Evolutionary conservation across 1,140 invertebrate genomes (phyloP).

Genomic region (Lasaia peninsularis): DNA sequence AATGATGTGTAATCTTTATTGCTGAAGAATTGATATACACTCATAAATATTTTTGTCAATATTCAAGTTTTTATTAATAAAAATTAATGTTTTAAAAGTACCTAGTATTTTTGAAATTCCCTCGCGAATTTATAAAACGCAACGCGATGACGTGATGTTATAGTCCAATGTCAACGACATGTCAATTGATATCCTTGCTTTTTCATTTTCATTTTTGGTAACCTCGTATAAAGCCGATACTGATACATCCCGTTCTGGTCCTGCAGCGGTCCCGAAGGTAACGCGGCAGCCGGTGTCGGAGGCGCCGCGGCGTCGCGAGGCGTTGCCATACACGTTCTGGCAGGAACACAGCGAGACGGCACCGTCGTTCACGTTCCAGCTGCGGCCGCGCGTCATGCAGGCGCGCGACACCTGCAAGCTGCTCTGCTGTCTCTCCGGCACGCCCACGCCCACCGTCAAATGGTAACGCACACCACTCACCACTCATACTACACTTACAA

Average conservation of each 20-base stretch:
- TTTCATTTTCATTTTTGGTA: too few relatives aligned
- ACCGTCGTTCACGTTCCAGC: conserved; percentile 97
- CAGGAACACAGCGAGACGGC: conserved; percentile 92
- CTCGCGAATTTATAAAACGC: too few relatives aligned
- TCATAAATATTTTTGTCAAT: too few relatives aligned
- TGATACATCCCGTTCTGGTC: conserved; percentile 10
- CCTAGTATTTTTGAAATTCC: too few relatives aligned
- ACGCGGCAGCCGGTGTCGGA: conserved; percentile 88
- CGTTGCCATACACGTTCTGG: conserved; percentile 91
- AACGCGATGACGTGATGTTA: too few relatives aligned
- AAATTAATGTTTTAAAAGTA: too few relatives aligned
- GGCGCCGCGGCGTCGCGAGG: conserved; percentile 86
- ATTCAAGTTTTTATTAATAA: too few relatives aligned
- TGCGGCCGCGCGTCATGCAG: conserved; percentile 98
- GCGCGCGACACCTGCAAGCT: conserved; percentile 96
- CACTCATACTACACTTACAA: not conserved
- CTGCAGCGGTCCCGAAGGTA: conserved; percentile 87
- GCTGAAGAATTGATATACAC: too few relatives aligned
- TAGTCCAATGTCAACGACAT: too few relatives aligned
- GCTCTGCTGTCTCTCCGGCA: conserved; percentile 96
- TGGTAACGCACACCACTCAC: conserved; percentile 36
- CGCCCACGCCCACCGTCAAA: conserved; percentile 91
- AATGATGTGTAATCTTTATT: too few relatives aligned
- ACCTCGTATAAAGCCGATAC: too few relatives aligned
- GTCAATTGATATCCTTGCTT: too few relatives aligned